A percentile compares a stretch with the other conserved stretches of the same genome.
Evolutionary conservation across 2,797 vertebrate species (phyloP).

Genomic region (Cirrhinus molitorella): DNA sequence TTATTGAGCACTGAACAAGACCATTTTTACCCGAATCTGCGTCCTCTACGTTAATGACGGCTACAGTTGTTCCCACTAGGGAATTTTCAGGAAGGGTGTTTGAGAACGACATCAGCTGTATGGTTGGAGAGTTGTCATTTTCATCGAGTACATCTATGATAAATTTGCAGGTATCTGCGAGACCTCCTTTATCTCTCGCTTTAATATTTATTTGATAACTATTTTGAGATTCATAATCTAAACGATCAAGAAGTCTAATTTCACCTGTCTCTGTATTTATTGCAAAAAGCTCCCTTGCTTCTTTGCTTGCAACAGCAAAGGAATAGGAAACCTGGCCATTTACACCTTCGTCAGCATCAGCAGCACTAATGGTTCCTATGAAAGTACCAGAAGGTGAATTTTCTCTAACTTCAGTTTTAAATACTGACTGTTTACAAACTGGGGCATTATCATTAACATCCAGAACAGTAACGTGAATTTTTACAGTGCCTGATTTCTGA

Average conservation of each 20-base stretch:
- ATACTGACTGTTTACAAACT: constrained; percentile 75
- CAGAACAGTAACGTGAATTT: constrained; percentile 76
- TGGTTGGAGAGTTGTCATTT: constrained; percentile 69
- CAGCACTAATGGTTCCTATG: constrained; percentile 75
- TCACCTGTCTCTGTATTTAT: constrained; percentile 65
- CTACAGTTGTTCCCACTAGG: constrained; percentile 13
- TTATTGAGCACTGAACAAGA: constrained; percentile 37
- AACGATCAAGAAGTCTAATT: constrained; percentile 58
- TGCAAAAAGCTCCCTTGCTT: constrained; percentile 60
- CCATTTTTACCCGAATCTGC: constrained; percentile 53
- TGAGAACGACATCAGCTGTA: constrained; percentile 65
- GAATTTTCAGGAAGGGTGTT: constrained; percentile 68
- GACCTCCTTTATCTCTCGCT: constrained; percentile 66
- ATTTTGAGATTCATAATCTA: constrained; percentile 73
- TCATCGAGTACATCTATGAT: constrained; percentile 68
- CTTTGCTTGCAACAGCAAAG: constrained; percentile 3
- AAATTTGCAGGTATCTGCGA: constrained; percentile 66
- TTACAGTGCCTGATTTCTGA: constrained; percentile 73
- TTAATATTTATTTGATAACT: constrained; percentile 66
- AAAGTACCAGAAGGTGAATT: constrained; percentile 71
- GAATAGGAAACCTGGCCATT: constrained; percentile 72
- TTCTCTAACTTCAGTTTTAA: constrained; percentile 76
- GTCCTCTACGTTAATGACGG: constrained; percentile 54
- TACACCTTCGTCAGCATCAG: constrained; percentile 78
- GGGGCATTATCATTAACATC: constrained; percentile 85